A percentile compares a stretch with the other conserved stretches of the same genome.
These are phyloP conservation scores for Myxocyprinus asiaticus DNA, from an alignment of 2,113 vertebrate genomes.

Conservation along the genomic window DNA sequence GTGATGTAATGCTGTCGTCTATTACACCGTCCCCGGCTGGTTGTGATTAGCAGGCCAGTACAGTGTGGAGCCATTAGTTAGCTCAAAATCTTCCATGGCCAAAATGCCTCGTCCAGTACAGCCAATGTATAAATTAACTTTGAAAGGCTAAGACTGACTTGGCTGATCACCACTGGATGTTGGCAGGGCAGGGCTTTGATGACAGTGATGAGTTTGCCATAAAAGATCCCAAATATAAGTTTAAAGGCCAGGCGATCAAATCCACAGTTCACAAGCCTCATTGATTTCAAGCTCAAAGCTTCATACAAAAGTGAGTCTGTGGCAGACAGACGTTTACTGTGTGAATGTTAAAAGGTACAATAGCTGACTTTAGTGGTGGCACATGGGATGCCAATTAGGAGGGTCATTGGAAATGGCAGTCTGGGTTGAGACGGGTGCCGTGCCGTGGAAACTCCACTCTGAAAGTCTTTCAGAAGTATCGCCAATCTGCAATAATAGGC, in stretches of 20 bases:
- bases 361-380: slow-evolving; percentile 55
- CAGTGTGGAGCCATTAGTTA: slow-evolving; percentile 35
- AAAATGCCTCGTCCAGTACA: slow-evolving; percentile 46
- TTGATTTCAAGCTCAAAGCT: background rate
- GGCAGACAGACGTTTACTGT: slow-evolving; percentile 27
- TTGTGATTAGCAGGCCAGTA: slow-evolving; percentile 11
- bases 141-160: slow-evolving; percentile 29
- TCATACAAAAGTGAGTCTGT: background rate
- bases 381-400: slow-evolving; percentile 46
- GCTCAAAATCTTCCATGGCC: slow-evolving; percentile 42
- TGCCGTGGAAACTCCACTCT: slow-evolving; percentile 13
- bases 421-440: slow-evolving; percentile 25
- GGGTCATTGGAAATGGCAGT: slow-evolving; percentile 52
- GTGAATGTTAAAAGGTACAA: slow-evolving; percentile 48
- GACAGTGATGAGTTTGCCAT: slow-evolving; percentile 38
- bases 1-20: slow-evolving; percentile 6
- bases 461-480: slow-evolving; percentile 31
- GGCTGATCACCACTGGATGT: slow-evolving; percentile 45
- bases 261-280: slow-evolving; percentile 19
- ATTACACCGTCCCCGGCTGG: slow-evolving; percentile 25
- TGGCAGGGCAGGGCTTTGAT: slow-evolving; percentile 55
- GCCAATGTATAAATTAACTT: background rate
- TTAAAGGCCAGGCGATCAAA: slow-evolving; percentile 54
- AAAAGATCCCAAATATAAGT: slow-evolving; percentile 54
- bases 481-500: slow-evolving; percentile 20